A percentile compares a stretch with the other conserved stretches of the same genome.
phyloP scores from a whole-genome alignment of 2,888 invertebrate genomes.

The Neocrepidodera transversa region DNA sequence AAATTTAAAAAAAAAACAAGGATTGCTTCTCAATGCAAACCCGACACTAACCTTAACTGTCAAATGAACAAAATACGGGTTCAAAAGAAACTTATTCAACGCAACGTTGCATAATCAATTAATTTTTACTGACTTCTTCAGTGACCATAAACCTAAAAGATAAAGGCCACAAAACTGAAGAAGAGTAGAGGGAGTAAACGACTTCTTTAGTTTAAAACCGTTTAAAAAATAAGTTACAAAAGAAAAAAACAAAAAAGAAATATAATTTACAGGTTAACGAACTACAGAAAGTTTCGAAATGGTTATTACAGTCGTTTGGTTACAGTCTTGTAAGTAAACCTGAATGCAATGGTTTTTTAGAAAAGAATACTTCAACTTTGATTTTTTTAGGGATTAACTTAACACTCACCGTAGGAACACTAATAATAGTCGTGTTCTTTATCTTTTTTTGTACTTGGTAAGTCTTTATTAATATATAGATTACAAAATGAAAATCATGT shows the following conservation, averaged over 20 bases:
- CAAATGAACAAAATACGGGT: no score
- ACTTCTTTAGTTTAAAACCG: no score
- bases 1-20: no score
- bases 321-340: constrained; percentile 27
- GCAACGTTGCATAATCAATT: no score
- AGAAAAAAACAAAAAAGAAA: background rate
- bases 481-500: background rate
- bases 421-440: constrained; percentile 25
- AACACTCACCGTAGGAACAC: constrained; percentile 17
- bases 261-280: constrained; percentile 2
- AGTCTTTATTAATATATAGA: constrained; percentile 17
- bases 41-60: no score
- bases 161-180: no score
- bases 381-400: constrained; percentile 30
- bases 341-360: background rate
- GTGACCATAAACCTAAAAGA: no score
- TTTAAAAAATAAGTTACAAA: constrained; percentile 2
- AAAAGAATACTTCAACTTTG: background rate
- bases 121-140: no score
- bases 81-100: no score
- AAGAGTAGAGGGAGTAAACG: no score
- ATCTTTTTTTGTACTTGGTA: constrained; percentile 33
- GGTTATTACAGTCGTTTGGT: constrained; percentile 26
- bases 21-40: no score
- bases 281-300: constrained; percentile 67